Percentiles rank a stretch among this genome's conserved stretches.
Evolutionary conservation across 92 coral and sea anemone species (phyloP).

Genomic region (Epizoanthus stellaris): DNA sequence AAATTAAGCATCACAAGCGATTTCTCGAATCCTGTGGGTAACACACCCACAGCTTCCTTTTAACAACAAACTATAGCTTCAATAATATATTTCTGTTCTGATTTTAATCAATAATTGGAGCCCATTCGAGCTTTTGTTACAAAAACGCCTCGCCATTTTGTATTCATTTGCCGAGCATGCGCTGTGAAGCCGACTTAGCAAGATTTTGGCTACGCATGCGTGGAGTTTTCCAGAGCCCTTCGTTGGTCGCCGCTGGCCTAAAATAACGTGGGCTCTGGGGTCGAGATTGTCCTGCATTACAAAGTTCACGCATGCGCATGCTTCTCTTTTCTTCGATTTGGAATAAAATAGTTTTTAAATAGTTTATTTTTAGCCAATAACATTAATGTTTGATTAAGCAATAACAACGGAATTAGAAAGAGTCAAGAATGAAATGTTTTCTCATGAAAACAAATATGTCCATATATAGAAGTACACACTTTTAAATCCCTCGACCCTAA

Average conservation of each 20-base stretch:
- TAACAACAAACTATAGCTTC: conserved; percentile 13
- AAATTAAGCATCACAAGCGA: conserved; percentile 53
- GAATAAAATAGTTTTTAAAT: too few relatives aligned
- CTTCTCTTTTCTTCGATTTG: not conserved
- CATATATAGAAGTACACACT: too few relatives aligned
- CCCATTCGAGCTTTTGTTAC: conserved; percentile 27
- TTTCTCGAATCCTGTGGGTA: conserved; percentile 68
- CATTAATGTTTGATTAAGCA: too few relatives aligned
- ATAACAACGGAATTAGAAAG: too few relatives aligned
- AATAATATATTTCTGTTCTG: conserved; percentile 23
- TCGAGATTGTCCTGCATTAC: not conserved
- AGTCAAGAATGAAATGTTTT: too few relatives aligned
- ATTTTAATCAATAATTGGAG: conserved; percentile 16
- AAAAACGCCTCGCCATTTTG: conserved; percentile 27
- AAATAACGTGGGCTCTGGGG: not conserved
- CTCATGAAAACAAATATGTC: too few relatives aligned
- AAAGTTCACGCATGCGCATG: not conserved
- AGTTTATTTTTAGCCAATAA: too few relatives aligned
- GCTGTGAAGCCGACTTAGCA: conserved; percentile 12
- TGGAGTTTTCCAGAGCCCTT: not conserved
- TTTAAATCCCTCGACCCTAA: too few relatives aligned
- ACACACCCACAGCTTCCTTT: conserved; percentile 42
- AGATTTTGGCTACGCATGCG: conserved; percentile 39
- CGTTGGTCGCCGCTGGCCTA: not conserved
- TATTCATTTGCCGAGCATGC: not conserved